These are phyloP conservation scores for Thalassoma bifasciatum DNA, from an alignment of 2,113 vertebrate species.

Conservation along the genomic window DNA sequence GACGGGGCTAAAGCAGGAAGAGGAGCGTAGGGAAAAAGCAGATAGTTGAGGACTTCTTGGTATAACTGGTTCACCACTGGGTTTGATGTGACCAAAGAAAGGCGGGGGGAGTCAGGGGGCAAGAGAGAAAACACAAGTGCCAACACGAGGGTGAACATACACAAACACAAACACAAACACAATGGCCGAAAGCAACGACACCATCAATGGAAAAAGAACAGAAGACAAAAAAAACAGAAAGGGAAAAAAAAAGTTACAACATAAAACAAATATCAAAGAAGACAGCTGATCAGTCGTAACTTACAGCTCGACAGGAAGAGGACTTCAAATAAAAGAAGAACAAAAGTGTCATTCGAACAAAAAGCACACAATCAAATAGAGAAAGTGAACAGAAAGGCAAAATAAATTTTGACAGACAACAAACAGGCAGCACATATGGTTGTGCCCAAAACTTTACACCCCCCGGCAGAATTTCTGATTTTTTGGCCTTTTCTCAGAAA, in stretches of 20 bases:
- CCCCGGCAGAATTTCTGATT: too few relatives aligned
- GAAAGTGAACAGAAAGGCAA: not conserved
- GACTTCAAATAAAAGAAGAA: constrained; percentile 9
- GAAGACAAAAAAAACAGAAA: constrained; percentile 28
- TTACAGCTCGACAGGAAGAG: not conserved
- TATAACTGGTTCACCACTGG: constrained; percentile 93
- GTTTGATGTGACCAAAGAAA: constrained; percentile 77
- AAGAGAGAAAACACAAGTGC: constrained; percentile 28
- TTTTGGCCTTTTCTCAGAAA: too few relatives aligned
- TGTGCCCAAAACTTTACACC: too few relatives aligned
- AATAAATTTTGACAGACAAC: not conserved
- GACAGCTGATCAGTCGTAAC: not conserved
- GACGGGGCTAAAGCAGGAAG: constrained; percentile 96
- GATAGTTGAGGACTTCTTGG: constrained; percentile 97
- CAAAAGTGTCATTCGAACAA: not conserved
- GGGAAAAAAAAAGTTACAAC: constrained; percentile 23
- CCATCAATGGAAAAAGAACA: constrained; percentile 30
- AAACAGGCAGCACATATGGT: too few relatives aligned
- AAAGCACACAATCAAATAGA: not conserved
- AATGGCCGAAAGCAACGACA: constrained; percentile 32
- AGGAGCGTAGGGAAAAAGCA: constrained; percentile 97
- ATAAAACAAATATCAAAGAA: constrained; percentile 20
- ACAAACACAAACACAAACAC: constrained; percentile 9
- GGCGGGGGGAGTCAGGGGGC: constrained; percentile 40
- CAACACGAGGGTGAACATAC: constrained; percentile 33